Conservation (phyloP, 2,888 invertebrate genomes). For the Taenaris catops region DNA sequence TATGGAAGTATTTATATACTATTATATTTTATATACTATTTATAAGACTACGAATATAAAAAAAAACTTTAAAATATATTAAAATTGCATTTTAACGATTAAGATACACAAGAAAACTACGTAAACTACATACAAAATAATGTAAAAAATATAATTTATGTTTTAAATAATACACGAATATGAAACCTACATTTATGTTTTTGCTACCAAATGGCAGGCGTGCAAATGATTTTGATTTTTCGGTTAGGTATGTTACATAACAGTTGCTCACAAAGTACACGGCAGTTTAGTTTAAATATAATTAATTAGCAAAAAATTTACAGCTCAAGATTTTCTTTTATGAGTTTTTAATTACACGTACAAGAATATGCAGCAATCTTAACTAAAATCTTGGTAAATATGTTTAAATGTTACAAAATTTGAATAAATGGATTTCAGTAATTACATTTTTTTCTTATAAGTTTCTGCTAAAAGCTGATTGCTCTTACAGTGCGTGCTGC, state of each 20-base stretch:
- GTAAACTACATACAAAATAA: too few relatives aligned
- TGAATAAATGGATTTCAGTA: constrained; percentile 6
- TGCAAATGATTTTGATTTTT: too few relatives aligned
- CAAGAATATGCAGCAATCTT: constrained; percentile 5
- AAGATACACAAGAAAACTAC: too few relatives aligned
- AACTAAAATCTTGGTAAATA: constrained; percentile 9
- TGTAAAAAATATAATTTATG: too few relatives aligned
- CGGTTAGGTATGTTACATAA: background rate
- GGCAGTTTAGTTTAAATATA: constrained; percentile 3
- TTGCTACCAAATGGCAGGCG: too few relatives aligned
- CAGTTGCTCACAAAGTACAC: background rate
- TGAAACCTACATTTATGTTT: too few relatives aligned
- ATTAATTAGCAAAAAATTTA: constrained; percentile 6
- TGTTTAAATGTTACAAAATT: constrained; percentile 8
- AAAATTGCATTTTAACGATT: too few relatives aligned
- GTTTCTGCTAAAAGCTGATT: constrained; percentile 5
- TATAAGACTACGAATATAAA: too few relatives aligned
- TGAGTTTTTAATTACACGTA: constrained; percentile 7
- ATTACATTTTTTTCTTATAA: constrained; percentile 6
- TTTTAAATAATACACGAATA: too few relatives aligned
- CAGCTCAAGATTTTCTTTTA: constrained; percentile 9
- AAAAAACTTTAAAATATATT: too few relatives aligned
- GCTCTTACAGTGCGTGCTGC: background rate
- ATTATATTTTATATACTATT: too few relatives aligned
- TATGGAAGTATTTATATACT: too few relatives aligned